Percentiles rank a stretch among this genome's conserved stretches.
phyloP scores from a whole-genome alignment of 2,797 vertebrate genomes.

The Rhinogobio ventralis region DNA sequence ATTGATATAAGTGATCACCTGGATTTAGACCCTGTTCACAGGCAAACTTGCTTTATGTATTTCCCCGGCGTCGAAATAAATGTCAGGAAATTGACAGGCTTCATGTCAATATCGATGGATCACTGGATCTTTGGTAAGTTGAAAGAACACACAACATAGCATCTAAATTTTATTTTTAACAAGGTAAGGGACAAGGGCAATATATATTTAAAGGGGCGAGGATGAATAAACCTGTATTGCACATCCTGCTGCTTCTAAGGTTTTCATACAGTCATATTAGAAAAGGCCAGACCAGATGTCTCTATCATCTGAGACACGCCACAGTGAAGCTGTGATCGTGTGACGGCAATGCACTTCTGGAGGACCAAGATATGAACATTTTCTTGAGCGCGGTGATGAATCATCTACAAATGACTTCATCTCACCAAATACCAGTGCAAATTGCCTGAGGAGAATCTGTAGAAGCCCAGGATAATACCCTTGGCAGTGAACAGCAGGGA shows the following conservation, averaged over 20 bases:
- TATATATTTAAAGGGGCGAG: neutral
- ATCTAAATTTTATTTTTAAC: neutral
- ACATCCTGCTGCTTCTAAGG: neutral
- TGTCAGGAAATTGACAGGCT: too few species aligned
- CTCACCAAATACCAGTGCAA: slow-evolving; percentile 46
- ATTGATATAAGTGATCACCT: too few species aligned
- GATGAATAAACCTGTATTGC: neutral
- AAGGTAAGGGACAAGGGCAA: neutral
- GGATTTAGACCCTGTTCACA: too few species aligned
- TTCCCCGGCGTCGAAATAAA: too few species aligned
- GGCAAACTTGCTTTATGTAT: too few species aligned
- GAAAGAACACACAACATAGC: neutral
- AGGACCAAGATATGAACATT: slow-evolving; percentile 51
- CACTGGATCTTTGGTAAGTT: too few species aligned
- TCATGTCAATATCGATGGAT: too few species aligned
- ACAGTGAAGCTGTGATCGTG: slow-evolving; percentile 31
- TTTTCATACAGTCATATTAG: slow-evolving; percentile 1
- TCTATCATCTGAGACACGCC: slow-evolving; percentile 26
- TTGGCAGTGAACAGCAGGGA: slow-evolving; percentile 17
- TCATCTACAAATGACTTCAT: slow-evolving; percentile 47
- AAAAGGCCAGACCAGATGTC: slow-evolving; percentile 35
- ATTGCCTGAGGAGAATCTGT: slow-evolving; percentile 26
- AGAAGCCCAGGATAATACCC: slow-evolving; percentile 46
- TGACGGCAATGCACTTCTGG: slow-evolving; percentile 38
- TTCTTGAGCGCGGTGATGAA: slow-evolving; percentile 39